Evolutionary conservation across 2,113 vertebrate species (phyloP).

Genomic region (Phaetusa simplex): DNA sequence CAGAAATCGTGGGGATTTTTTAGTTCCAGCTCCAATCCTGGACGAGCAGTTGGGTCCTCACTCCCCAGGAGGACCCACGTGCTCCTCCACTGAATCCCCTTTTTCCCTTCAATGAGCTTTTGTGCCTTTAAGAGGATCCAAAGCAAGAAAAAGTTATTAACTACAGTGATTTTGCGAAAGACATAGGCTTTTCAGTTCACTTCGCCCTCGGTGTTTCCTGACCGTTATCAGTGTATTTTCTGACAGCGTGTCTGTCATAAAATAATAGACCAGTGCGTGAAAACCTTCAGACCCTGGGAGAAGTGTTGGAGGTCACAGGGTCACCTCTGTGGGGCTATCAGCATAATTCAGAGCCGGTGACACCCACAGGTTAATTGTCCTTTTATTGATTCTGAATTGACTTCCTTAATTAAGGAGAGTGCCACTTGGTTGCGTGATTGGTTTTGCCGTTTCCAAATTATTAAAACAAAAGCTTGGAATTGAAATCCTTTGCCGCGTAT

Average conservation of each 20-base stretch:
- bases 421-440: not conserved
- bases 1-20: not conserved
- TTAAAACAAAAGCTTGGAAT: not conserved
- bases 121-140: not conserved
- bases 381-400: conserved; percentile 54
- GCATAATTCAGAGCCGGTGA: not conserved
- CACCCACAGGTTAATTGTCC: conserved; percentile 21
- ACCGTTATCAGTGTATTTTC: not conserved
- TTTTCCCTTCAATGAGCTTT: not conserved
- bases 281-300: not conserved
- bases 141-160: not conserved
- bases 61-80: rapidly evolving
- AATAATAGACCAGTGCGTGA: not conserved
- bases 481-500: not conserved
- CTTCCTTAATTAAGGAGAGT: conserved; percentile 63
- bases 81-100: not conserved
- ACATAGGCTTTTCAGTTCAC: not conserved
- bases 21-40: not conserved
- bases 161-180: not conserved
- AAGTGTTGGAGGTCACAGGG: not conserved
- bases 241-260: not conserved
- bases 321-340: not conserved
- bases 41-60: not conserved
- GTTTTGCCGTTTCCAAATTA: not conserved
- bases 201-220: not conserved